A percentile compares a stretch with the other conserved stretches of the same genome.
phyloP scores from a whole-genome alignment of 2,888 invertebrate genomes.

The Leptura quadrifasciata region DNA sequence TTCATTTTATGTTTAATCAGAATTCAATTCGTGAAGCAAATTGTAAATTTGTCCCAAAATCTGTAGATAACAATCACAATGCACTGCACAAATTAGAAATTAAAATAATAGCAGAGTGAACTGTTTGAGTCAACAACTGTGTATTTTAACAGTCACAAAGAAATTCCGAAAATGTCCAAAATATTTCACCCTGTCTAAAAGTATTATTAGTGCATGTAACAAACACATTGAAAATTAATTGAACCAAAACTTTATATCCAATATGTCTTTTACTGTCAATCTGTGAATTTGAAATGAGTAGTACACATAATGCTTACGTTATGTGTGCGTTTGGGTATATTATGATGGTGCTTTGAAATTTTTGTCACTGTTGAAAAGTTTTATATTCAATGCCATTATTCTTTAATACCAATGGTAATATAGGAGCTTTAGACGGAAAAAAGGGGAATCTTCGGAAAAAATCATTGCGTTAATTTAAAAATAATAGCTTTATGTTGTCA shows the following conservation, averaged over 20 bases:
- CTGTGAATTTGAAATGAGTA: too few relatives aligned
- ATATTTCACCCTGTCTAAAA: constrained; percentile 17
- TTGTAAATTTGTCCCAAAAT: constrained; percentile 41
- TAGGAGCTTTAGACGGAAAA: too few relatives aligned
- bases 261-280: neutral
- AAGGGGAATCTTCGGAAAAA: too few relatives aligned
- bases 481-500: too few relatives aligned
- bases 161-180: neutral
- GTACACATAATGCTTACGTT: too few relatives aligned
- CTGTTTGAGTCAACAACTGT: neutral
- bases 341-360: too few relatives aligned
- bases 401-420: too few relatives aligned
- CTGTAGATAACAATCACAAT: constrained; percentile 16
- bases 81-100: constrained; percentile 27
- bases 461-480: too few relatives aligned
- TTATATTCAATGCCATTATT: too few relatives aligned
- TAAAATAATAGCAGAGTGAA: constrained; percentile 14
- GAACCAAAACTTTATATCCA: neutral
- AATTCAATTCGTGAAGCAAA: constrained; percentile 39
- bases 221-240: neutral
- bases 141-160: neutral
- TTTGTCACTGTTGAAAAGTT: too few relatives aligned
- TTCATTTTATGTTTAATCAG: constrained; percentile 36
- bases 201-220: constrained; percentile 19
- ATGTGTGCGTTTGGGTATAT: too few relatives aligned